Conservation (phyloP, 2,113 vertebrate species). For the Trichechus manatus region DNA sequence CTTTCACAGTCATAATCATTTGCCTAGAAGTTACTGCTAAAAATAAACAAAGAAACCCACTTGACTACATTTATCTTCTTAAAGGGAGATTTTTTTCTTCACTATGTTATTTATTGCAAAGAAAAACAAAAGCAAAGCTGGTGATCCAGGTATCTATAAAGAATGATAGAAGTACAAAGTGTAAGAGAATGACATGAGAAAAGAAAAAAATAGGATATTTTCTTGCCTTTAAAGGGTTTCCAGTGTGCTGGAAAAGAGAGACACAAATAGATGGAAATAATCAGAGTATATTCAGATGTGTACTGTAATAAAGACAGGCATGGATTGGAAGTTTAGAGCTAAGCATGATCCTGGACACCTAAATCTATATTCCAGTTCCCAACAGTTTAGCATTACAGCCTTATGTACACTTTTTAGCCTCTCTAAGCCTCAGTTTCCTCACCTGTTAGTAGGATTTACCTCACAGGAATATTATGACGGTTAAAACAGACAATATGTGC, state of each 20-base stretch:
- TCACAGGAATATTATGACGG: not conserved
- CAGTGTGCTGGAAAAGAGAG: not conserved
- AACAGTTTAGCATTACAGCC: not conserved
- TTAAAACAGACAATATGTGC: not conserved
- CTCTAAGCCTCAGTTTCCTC: not conserved
- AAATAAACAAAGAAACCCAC: not conserved
- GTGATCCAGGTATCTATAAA: not conserved
- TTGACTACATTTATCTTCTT: not conserved
- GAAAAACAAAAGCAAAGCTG: not conserved
- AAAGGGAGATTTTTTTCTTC: conserved; percentile 14
- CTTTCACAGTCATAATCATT: conserved; percentile 11
- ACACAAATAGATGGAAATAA: not conserved
- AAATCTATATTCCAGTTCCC: not conserved
- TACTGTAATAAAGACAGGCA: not conserved
- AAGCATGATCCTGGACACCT: not conserved
- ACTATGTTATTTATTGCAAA: conserved; percentile 34
- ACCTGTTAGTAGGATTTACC: not conserved
- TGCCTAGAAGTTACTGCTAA: not conserved
- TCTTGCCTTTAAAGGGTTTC: not conserved
- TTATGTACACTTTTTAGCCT: not conserved
- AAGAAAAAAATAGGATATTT: not conserved
- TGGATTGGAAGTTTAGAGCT: not conserved
- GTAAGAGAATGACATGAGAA: conserved; percentile 3
- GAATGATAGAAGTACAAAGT: not conserved
- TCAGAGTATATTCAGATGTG: not conserved